Evolutionary conservation across 2,888 invertebrate species (phyloP).

Genomic region (Agrenia bidenticulata): DNA sequence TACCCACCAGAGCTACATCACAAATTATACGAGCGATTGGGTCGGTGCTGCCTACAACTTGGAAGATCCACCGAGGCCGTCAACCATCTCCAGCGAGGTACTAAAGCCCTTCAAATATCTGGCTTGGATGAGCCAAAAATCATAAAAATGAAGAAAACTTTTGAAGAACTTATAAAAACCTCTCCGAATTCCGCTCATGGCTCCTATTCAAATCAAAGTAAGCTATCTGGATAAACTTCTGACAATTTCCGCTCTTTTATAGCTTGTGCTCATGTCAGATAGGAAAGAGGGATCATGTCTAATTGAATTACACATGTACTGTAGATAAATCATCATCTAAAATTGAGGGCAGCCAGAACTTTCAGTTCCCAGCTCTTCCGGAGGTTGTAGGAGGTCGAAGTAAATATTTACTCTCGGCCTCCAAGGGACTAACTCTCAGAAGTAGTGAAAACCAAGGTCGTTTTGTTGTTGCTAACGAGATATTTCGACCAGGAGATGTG

Average conservation of each 20-base stretch:
- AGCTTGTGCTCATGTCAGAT: background rate
- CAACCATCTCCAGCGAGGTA: conserved; percentile 40
- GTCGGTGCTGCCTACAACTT: conserved; percentile 39
- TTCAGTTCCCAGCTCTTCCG: conserved; percentile 24
- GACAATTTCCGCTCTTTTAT: background rate
- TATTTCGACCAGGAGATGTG: conserved; percentile 53
- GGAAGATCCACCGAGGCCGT: conserved; percentile 39
- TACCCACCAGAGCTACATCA: conserved; percentile 62
- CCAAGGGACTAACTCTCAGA: conserved; percentile 37
- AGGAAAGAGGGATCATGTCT: background rate
- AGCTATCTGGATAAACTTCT: background rate
- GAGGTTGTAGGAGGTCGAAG: conserved; percentile 46
- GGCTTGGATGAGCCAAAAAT: conserved; percentile 42
- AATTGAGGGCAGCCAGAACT: background rate
- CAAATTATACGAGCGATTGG: conserved; percentile 50
- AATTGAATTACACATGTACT: background rate
- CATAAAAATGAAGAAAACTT: conserved; percentile 38
- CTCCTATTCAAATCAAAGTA: background rate
- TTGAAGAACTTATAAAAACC: conserved; percentile 29
- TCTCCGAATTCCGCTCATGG: background rate
- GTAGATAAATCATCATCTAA: conserved; percentile 5
- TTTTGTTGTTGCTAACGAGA: conserved; percentile 52
- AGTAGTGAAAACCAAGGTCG: conserved; percentile 49
- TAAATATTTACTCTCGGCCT: conserved; percentile 39
- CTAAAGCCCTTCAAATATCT: conserved; percentile 36